A percentile compares a stretch with the other conserved stretches of the same genome.
Evolutionary conservation across 2,113 vertebrate genomes (phyloP).

Genomic region (Recurvirostra avosetta): DNA sequence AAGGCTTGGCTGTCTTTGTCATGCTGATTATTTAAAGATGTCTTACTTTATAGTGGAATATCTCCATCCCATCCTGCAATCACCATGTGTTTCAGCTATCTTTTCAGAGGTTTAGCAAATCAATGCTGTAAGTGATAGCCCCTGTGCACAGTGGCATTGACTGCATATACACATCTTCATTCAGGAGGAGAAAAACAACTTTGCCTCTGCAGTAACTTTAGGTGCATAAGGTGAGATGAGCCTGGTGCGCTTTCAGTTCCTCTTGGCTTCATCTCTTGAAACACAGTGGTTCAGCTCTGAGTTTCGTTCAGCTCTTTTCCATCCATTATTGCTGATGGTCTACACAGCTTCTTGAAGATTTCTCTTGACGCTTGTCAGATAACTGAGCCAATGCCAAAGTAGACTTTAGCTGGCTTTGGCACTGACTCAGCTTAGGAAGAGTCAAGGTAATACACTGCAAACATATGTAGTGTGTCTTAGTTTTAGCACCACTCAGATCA

Average conservation of each 20-base stretch:
- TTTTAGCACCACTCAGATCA: background rate
- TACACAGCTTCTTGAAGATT: background rate
- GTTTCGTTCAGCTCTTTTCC: background rate
- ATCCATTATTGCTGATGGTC: background rate
- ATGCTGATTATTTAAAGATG: background rate
- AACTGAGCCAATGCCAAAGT: background rate
- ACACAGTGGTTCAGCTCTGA: background rate
- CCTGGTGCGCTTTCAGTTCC: background rate
- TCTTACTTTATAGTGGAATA: background rate
- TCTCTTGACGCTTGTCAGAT: background rate
- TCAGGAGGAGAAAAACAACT: background rate
- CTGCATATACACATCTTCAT: background rate
- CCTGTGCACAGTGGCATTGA: background rate
- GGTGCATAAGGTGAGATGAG: background rate
- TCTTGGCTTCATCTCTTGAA: background rate
- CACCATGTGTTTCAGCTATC: conserved; percentile 1
- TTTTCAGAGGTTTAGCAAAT: background rate
- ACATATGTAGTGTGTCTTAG: background rate
- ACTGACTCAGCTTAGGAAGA: background rate
- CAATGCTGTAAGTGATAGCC: background rate
- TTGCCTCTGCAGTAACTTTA: background rate
- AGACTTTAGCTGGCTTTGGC: background rate
- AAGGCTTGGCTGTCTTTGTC: background rate
- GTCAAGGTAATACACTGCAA: background rate
- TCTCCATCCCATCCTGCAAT: background rate